Conservation (phyloP, 2,113 vertebrate species). For the Seriola dumerili region DNA sequence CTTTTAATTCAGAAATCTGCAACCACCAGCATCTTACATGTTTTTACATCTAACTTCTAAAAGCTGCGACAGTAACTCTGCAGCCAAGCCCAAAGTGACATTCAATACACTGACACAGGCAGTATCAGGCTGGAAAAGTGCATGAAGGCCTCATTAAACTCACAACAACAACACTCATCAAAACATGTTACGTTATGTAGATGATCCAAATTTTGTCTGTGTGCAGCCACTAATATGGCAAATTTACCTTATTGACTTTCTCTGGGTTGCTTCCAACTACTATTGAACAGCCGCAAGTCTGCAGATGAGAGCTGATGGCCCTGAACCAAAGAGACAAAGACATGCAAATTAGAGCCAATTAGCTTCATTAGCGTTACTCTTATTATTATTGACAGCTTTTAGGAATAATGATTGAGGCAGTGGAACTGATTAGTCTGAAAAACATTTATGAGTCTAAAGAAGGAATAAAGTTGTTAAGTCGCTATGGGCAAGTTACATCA, state of each 20-base stretch:
- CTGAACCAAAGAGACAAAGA: conserved; percentile 81
- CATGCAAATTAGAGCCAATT: conserved; percentile 48
- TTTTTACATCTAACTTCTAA: background rate
- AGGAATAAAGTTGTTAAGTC: background rate
- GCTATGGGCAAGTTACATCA: background rate
- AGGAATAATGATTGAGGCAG: conserved; percentile 21
- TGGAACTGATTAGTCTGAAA: background rate
- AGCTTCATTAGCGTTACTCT: conserved; percentile 8
- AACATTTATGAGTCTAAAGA: conserved; percentile 4
- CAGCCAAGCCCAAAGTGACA: background rate
- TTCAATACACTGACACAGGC: conserved; percentile 9
- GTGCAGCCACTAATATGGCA: conserved; percentile 19
- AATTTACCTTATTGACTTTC: conserved; percentile 96
- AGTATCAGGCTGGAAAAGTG: background rate
- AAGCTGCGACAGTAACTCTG: background rate
- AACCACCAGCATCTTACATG: background rate
- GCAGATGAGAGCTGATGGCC: conserved; percentile 97
- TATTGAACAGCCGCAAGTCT: conserved; percentile 97
- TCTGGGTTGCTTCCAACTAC: conserved; percentile 97
- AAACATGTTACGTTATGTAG: conserved; percentile 29
- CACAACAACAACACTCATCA: conserved; percentile 12
- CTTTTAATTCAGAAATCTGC: background rate
- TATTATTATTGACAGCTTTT: conserved; percentile 31
- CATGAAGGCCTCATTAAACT: conserved; percentile 25
- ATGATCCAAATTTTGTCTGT: conserved; percentile 14